Percentiles rank a stretch among this genome's conserved stretches.
Evolutionary conservation across 2,113 vertebrate genomes (phyloP).

Genomic region (Muscicapa adusta): DNA sequence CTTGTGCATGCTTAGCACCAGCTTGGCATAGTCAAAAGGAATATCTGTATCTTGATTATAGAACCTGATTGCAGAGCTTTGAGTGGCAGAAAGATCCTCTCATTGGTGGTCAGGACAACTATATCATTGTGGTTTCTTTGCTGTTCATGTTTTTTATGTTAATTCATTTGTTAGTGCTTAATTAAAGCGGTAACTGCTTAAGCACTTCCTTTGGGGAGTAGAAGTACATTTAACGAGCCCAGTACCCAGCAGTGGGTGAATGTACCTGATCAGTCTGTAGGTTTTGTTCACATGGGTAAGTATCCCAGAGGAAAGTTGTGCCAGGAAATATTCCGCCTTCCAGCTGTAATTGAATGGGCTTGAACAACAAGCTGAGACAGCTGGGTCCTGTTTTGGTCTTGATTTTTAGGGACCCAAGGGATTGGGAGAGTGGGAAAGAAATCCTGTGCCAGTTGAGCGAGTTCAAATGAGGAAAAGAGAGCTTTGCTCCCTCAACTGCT

Average conservation of each 20-base stretch:
- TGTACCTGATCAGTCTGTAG: not conserved
- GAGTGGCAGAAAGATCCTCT: not conserved
- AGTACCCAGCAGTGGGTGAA: not conserved
- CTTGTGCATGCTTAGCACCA: not conserved
- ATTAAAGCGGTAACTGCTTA: not conserved
- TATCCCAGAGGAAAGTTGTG: constrained; percentile 16
- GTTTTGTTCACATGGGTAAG: not conserved
- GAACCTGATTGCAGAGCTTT: not conserved
- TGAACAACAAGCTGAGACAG: constrained; percentile 31
- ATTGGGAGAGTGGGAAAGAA: constrained; percentile 36
- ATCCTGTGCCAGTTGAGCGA: constrained; percentile 27
- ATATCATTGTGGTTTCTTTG: not conserved
- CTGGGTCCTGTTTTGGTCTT: constrained; percentile 56
- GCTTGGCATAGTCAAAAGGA: not conserved
- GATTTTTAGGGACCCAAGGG: constrained; percentile 27
- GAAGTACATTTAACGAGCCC: not conserved
- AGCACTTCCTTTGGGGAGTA: not conserved
- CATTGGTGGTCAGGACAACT: not conserved
- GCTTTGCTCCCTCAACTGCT: not conserved
- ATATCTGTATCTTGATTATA: not conserved
- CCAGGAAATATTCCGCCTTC: constrained; percentile 8
- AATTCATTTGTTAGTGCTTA: not conserved
- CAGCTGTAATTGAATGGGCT: constrained; percentile 36
- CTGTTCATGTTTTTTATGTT: not conserved
- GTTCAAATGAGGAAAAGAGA: constrained; percentile 48